phyloP scores from a whole-genome alignment of 2,888 invertebrate species.

The Lithodes maja region DNA sequence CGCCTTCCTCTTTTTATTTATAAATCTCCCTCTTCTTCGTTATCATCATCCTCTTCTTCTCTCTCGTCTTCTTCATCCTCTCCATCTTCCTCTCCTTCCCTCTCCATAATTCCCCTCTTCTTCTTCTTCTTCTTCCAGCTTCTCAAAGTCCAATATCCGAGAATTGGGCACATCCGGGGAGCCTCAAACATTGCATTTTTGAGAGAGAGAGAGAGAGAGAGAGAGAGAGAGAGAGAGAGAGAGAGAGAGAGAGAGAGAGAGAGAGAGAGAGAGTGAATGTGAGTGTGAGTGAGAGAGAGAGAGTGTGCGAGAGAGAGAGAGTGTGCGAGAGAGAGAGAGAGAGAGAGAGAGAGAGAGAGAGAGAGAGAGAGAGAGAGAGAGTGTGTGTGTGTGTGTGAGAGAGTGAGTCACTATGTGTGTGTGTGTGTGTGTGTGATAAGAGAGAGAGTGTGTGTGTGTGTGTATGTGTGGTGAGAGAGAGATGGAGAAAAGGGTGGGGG shows the following conservation, averaged over 20 bases:
- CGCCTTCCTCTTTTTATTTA: not conserved
- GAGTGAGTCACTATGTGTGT: no score
- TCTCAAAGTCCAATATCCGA: not conserved
- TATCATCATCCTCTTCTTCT: not conserved
- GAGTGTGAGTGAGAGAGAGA: not conserved
- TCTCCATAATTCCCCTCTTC: not conserved
- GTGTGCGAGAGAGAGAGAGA: no score
- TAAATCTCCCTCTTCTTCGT: not conserved
- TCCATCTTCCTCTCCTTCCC: not conserved
- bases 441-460: no score
- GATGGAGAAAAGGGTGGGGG: no score
- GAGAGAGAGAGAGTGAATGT: not conserved
- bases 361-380: no score
- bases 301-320: no score
- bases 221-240: not conserved
- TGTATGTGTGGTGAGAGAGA: no score
- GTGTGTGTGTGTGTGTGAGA: no score
- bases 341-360: no score
- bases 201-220: conserved; percentile 1
- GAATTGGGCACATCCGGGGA: not conserved
- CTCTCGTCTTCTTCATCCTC: not conserved
- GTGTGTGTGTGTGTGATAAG: no score
- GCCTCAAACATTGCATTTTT: conserved; percentile 1
- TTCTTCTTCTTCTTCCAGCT: not conserved
- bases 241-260: not conserved